Percentiles rank a stretch among this genome's conserved stretches.
phyloP scores from a whole-genome alignment of 2,888 invertebrate genomes.

The Drosophila macrothrix region DNA sequence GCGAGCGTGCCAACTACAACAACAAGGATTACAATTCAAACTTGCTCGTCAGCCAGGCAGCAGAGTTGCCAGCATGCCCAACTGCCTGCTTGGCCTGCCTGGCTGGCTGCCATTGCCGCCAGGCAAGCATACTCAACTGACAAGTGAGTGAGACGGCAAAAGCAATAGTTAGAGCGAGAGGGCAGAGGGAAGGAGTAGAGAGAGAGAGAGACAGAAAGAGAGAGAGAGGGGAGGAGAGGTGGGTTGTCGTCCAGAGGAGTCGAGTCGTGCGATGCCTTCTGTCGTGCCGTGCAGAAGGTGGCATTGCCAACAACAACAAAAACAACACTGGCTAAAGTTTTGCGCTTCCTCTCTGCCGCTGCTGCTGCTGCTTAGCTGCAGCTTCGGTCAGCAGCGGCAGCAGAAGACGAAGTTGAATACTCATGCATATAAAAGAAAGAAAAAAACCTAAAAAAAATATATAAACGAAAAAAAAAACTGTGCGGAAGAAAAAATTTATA shows the following conservation, averaged over 20 bases:
- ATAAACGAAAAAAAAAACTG: slow-evolving; percentile 58
- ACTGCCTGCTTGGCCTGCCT: slow-evolving; percentile 37
- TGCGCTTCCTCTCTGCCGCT: slow-evolving; percentile 31
- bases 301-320: slow-evolving; percentile 49
- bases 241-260: slow-evolving; percentile 8
- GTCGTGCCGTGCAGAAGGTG: slow-evolving; percentile 57
- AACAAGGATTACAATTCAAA: slow-evolving; percentile 79
- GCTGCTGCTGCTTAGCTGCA: slow-evolving; percentile 46
- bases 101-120: slow-evolving; percentile 65
- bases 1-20: slow-evolving; percentile 77
- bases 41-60: slow-evolving; percentile 78
- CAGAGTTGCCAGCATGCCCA: slow-evolving; percentile 44
- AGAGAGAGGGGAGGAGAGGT: background rate
- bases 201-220: background rate
- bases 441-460: background rate
- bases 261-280: slow-evolving; percentile 31
- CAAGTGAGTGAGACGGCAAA: slow-evolving; percentile 5
- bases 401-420: slow-evolving; percentile 45
- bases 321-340: slow-evolving; percentile 55
- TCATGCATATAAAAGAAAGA: slow-evolving; percentile 56
- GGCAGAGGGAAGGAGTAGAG: background rate
- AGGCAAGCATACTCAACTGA: slow-evolving; percentile 24
- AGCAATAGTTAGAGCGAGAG: background rate
- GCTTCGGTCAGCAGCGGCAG: slow-evolving; percentile 30
- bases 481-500: slow-evolving; percentile 64